phyloP scores from a whole-genome alignment of 2,113 vertebrate genomes.

The Carlito syrichta region DNA sequence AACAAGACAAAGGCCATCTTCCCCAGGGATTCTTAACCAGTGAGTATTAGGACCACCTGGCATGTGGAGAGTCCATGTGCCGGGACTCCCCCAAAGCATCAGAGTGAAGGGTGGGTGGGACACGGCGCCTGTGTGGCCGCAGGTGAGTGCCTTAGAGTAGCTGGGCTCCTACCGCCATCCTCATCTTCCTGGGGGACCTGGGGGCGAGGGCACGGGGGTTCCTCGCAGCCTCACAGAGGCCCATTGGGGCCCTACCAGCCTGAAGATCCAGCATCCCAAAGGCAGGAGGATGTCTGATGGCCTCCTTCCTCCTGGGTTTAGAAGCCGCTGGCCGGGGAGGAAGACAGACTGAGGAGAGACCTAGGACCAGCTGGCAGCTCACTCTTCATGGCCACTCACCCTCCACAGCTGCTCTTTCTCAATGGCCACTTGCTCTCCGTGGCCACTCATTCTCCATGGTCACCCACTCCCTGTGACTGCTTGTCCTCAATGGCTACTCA shows the following conservation, averaged over 20 bases:
- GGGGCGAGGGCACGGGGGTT: not conserved
- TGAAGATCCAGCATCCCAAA: not conserved
- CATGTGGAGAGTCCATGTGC: not conserved
- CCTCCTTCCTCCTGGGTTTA: not conserved
- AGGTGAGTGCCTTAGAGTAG: not conserved
- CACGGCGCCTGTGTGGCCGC: not conserved
- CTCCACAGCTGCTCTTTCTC: too few relatives aligned
- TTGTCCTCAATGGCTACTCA: too few relatives aligned
- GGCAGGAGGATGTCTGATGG: fast-evolving
- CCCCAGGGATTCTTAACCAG: not conserved
- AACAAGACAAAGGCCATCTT: not conserved
- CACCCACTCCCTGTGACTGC: too few relatives aligned
- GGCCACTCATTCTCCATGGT: too few relatives aligned
- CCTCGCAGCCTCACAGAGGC: not conserved
- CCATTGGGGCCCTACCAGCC: not conserved
- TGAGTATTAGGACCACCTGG: not conserved
- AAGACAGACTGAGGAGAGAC: not conserved
- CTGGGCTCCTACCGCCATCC: not conserved
- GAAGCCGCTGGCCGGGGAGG: not conserved
- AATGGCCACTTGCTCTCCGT: too few relatives aligned
- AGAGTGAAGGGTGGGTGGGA: not conserved
- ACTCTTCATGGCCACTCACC: fast-evolving
- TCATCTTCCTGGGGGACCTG: not conserved
- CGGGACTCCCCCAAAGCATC: not conserved
- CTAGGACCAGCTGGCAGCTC: not conserved